Percentiles rank a stretch among this genome's conserved stretches.
Evolutionary conservation across 2,113 vertebrate species (phyloP).

Genomic region (Thamnaconus septentrionalis): DNA sequence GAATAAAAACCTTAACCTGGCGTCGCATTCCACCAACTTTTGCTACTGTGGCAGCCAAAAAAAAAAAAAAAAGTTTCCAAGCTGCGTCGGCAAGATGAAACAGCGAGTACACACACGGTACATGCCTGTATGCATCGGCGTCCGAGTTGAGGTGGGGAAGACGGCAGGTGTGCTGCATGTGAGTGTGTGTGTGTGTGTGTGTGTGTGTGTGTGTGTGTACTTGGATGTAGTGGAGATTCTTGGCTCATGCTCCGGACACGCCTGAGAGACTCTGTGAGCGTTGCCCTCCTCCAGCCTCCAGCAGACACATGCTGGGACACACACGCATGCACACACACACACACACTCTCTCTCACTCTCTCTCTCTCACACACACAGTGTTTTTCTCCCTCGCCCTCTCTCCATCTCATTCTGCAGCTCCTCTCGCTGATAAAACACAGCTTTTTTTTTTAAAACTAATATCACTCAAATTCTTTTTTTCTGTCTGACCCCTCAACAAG

Average conservation of each 20-base stretch:
- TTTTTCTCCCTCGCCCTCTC: conserved; percentile 10
- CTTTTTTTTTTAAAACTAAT: conserved; percentile 1
- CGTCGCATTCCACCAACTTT: no score
- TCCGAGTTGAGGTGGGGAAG: conserved; percentile 2
- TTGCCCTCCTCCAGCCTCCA: conserved; percentile 47
- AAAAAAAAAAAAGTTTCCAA: no score
- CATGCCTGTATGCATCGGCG: conserved; percentile 2
- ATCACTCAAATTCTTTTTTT: conserved; percentile 14
- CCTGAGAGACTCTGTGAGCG: conserved; percentile 65
- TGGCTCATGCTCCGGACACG: conserved; percentile 67
- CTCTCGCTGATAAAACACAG: conserved; percentile 27
- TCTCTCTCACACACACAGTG: conserved; percentile 1
- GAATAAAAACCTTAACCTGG: no score
- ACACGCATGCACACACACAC: conserved; percentile 55
- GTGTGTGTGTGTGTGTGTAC: conserved; percentile 19
- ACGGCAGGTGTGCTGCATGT: conserved; percentile 25
- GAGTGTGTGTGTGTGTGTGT: conserved; percentile 8
- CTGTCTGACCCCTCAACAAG: conserved; percentile 21
- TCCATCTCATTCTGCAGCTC: conserved; percentile 23
- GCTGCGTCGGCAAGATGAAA: conserved; percentile 7
- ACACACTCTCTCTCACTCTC: conserved; percentile 43
- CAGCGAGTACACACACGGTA: conserved; percentile 5
- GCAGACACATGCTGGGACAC: conserved; percentile 68
- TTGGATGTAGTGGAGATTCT: conserved; percentile 48
- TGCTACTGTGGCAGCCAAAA: no score